phyloP scores from a whole-genome alignment of 2,888 invertebrate genomes.

The Isoperla grammatica region DNA sequence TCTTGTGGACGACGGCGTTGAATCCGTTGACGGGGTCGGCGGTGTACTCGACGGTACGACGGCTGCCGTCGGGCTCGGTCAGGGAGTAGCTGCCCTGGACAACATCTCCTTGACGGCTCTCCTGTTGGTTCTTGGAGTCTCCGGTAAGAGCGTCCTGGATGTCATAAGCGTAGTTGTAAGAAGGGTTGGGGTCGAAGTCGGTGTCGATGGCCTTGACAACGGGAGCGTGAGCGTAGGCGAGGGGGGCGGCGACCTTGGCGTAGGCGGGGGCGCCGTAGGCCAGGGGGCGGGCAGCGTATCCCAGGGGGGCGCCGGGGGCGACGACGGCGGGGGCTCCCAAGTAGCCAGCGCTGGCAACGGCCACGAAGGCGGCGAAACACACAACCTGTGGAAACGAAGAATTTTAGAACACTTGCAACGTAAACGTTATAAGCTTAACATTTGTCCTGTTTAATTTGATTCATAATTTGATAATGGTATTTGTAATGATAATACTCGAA shows the following conservation, averaged over 20 bases:
- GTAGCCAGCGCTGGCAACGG: no score
- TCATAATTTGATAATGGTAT: no score
- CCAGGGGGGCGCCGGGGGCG: conserved; percentile 36
- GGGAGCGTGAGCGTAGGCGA: conserved; percentile 9
- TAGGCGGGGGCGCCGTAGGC: conserved; percentile 19
- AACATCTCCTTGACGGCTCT: conserved; percentile 17
- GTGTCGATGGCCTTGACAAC: neutral
- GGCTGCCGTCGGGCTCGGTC: conserved; percentile 19
- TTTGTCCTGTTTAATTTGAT: no score
- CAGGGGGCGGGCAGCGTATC: conserved; percentile 18
- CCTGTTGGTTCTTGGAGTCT: conserved; percentile 26
- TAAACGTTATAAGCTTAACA: no score
- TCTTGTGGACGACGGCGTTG: conserved; percentile 20
- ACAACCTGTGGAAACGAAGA: no score
- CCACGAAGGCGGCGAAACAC: conserved; percentile 24
- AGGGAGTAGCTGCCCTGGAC: conserved; percentile 18
- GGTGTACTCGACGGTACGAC: conserved; percentile 17
- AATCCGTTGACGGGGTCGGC: conserved; percentile 22
- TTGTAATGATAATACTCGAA: no score
- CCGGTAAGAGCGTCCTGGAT: conserved; percentile 26
- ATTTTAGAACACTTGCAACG: no score
- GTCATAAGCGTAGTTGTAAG: conserved; percentile 25
- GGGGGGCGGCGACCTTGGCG: conserved; percentile 4
- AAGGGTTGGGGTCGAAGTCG: conserved; percentile 24
- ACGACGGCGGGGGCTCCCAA: conserved; percentile 25